Percentiles rank a stretch among this genome's conserved stretches.
These are phyloP conservation scores for Stratiolaelaps scimitus DNA, from an alignment of 1,140 invertebrate species.

Conservation along the genomic window DNA sequence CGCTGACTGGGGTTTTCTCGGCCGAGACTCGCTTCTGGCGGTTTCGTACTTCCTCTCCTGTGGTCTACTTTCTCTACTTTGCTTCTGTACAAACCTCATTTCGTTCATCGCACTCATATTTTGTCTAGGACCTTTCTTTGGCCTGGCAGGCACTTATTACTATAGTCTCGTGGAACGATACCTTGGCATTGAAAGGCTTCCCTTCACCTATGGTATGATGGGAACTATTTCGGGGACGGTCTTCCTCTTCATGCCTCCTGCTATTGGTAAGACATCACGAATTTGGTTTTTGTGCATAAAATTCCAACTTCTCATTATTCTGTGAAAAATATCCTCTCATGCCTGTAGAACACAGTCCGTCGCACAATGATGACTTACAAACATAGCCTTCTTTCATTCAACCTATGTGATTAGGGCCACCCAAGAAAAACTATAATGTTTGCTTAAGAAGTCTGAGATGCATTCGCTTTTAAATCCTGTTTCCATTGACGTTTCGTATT, in stretches of 20 bases:
- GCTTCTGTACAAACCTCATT: neutral
- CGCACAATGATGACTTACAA: too few relatives aligned
- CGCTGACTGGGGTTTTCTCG: neutral
- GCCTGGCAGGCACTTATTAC: neutral
- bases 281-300: too few relatives aligned
- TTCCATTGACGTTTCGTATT: too few relatives aligned
- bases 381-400: too few relatives aligned
- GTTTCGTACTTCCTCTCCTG: neutral
- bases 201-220: conserved; percentile 13
- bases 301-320: too few relatives aligned
- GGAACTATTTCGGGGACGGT: neutral
- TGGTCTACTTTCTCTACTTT: neutral
- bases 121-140: neutral
- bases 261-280: conserved; percentile 4
- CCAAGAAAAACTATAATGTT: too few relatives aligned
- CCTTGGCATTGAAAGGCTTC: neutral
- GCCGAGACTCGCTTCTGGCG: neutral
- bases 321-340: too few relatives aligned
- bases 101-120: neutral
- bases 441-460: too few relatives aligned
- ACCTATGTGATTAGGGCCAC: too few relatives aligned
- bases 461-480: too few relatives aligned
- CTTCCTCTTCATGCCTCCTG: neutral
- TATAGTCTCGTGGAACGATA: neutral
- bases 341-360: too few relatives aligned